phyloP scores from a whole-genome alignment of 2,113 vertebrate species.

The Stigmatopora nigra region DNA sequence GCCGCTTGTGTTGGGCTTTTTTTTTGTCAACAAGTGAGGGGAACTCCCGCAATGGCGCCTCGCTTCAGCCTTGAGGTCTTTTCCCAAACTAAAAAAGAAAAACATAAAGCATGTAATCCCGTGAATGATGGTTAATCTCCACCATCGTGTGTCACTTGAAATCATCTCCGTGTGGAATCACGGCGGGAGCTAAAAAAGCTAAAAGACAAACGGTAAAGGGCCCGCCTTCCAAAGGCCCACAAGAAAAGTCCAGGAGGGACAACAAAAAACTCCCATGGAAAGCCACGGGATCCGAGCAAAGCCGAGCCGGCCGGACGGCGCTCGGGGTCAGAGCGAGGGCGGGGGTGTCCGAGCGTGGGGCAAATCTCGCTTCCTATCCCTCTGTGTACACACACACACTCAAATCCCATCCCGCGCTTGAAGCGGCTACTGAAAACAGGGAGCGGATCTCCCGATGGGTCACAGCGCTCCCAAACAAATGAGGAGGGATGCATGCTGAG shows the following conservation, averaged over 20 bases:
- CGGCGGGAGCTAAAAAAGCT: background rate
- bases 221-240: no score
- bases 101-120: constrained; percentile 40
- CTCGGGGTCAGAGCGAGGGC: constrained; percentile 56
- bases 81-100: constrained; percentile 32
- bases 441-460: constrained; percentile 64
- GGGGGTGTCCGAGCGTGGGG: constrained; percentile 42
- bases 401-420: constrained; percentile 27
- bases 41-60: constrained; percentile 59
- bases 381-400: constrained; percentile 34
- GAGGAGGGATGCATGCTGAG: constrained; percentile 52
- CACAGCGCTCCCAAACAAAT: constrained; percentile 64
- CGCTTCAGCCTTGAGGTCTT: constrained; percentile 52
- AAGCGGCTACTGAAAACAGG: constrained; percentile 64
- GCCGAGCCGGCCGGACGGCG: no score
- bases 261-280: no score
- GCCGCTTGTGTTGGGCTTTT: constrained; percentile 28
- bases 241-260: no score
- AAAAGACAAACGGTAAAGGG: no score
- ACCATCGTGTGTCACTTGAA: background rate
- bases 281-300: constrained; percentile 39
- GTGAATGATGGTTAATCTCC: constrained; percentile 6
- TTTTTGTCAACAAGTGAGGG: constrained; percentile 53
- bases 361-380: constrained; percentile 52
- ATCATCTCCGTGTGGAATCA: background rate